phyloP scores from a whole-genome alignment of 2,888 invertebrate genomes.

The Copidosoma aretas region DNA sequence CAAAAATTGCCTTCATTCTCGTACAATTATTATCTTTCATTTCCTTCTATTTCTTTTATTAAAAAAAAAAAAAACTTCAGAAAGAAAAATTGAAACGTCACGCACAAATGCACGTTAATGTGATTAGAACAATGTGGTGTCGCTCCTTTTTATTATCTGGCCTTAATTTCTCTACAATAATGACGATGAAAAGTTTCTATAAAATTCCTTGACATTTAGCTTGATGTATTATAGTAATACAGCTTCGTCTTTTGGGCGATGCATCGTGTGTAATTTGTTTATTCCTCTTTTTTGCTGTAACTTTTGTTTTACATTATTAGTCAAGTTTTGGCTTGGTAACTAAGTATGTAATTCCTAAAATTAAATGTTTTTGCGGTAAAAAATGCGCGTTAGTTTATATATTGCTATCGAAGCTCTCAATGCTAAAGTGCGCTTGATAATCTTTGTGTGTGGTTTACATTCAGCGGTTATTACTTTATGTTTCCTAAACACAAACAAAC shows the following conservation, averaged over 20 bases:
- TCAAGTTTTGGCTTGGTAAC: constrained; percentile 60
- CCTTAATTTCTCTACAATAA: constrained; percentile 21
- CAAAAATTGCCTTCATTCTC: constrained; percentile 38
- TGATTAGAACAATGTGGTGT: constrained; percentile 25
- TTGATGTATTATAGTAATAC: constrained; percentile 15
- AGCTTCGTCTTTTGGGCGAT: background rate
- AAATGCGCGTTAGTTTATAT: constrained; percentile 37
- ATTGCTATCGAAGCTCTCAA: constrained; percentile 35
- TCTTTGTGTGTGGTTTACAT: constrained; percentile 9
- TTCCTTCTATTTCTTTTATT: constrained; percentile 19
- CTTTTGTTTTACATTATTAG: constrained; percentile 45
- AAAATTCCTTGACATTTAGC: constrained; percentile 44
- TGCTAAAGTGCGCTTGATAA: constrained; percentile 25
- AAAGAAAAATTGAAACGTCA: constrained; percentile 34
- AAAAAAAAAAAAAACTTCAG: constrained; percentile 37
- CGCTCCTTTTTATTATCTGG: constrained; percentile 12
- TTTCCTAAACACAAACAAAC: constrained; percentile 13
- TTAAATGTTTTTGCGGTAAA: constrained; percentile 48
- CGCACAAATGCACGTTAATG: constrained; percentile 12
- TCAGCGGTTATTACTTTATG: constrained; percentile 15
- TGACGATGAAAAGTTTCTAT: constrained; percentile 44
- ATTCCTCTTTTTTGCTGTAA: constrained; percentile 8
- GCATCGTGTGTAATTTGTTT: background rate
- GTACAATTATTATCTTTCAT: constrained; percentile 35
- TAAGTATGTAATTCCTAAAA: constrained; percentile 52